A percentile compares a stretch with the other conserved stretches of the same genome.
Evolutionary conservation across 2,113 vertebrate species (phyloP).

Genomic region (Rhagologus leucostigma): DNA sequence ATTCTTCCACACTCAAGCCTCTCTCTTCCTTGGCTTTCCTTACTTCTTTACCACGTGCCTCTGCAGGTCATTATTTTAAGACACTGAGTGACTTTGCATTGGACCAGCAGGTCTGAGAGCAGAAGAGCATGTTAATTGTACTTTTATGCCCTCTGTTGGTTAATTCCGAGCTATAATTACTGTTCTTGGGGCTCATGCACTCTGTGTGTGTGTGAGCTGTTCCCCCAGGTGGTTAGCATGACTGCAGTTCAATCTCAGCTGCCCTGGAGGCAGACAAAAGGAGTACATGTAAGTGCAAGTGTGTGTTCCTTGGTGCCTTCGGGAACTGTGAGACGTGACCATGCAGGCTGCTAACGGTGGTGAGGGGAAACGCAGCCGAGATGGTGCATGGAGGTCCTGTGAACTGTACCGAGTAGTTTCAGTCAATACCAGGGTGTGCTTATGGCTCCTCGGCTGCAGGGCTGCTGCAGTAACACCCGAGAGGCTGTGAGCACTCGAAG

Average conservation of each 20-base stretch:
- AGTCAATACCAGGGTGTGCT: not conserved
- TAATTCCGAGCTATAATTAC: not conserved
- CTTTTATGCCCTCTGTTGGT: not conserved
- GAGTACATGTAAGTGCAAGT: fast-evolving
- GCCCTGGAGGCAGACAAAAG: not conserved
- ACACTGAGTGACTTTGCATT: not conserved
- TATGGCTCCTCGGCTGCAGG: not conserved
- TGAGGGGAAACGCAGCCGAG: not conserved
- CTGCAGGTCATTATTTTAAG: not conserved
- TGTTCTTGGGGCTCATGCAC: not conserved
- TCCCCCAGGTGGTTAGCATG: not conserved
- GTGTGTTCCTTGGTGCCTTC: not conserved
- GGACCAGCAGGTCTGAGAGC: not conserved
- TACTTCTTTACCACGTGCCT: not conserved
- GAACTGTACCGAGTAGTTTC: not conserved
- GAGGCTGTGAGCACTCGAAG: not conserved
- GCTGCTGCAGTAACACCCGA: not conserved
- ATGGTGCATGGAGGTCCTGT: not conserved
- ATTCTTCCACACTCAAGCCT: not conserved
- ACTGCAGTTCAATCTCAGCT: not conserved
- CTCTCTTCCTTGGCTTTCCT: not conserved
- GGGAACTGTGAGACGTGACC: not conserved
- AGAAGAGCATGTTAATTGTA: not conserved
- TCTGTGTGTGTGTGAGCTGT: not conserved
- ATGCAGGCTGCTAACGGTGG: fast-evolving